Evolutionary conservation across 2,113 vertebrate genomes (phyloP).

Genomic region (Mesoclemmys tuberculata): DNA sequence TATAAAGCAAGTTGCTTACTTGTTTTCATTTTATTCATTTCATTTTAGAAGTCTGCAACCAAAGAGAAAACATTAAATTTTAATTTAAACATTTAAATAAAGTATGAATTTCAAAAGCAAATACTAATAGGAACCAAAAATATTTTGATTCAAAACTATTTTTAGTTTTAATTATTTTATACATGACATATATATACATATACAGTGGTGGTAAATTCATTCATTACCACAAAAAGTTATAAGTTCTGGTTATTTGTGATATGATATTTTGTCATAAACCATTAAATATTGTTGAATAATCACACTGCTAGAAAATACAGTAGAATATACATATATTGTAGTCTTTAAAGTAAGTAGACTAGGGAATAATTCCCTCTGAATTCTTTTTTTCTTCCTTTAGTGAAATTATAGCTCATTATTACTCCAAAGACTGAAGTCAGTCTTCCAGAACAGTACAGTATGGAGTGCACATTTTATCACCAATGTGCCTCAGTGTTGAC

Average conservation of each 20-base stretch:
- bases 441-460: neutral
- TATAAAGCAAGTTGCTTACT: neutral
- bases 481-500: fast-evolving
- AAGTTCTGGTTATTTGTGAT: neutral
- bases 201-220: neutral
- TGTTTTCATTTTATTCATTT: neutral
- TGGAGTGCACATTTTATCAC: neutral
- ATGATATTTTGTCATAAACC: neutral
- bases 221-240: neutral
- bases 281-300: neutral
- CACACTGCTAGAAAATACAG: neutral
- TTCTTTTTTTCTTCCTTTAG: neutral
- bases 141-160: neutral
- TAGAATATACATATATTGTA: neutral
- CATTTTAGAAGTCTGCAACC: neutral
- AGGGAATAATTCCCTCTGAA: neutral
- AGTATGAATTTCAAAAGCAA: neutral
- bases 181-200: neutral
- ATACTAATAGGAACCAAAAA: neutral
- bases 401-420: fast-evolving
- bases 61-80: neutral
- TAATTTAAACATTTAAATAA: neutral
- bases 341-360: neutral
- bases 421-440: neutral
- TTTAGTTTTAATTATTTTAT: neutral